Conservation (phyloP, 2,797 vertebrate genomes). For the Nannoperca australis region DNA sequence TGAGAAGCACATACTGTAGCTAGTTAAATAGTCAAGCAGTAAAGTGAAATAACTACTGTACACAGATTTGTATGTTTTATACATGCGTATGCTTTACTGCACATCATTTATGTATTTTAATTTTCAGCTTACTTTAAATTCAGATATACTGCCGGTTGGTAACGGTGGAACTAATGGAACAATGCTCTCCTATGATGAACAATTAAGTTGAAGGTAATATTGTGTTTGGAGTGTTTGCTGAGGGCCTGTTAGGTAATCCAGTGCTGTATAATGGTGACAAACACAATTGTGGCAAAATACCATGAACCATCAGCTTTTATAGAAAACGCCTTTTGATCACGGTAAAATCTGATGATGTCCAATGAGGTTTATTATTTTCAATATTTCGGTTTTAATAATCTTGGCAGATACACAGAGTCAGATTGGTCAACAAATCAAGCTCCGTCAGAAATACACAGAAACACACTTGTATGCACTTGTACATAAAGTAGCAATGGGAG, state of each 20-base stretch:
- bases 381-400: not conserved
- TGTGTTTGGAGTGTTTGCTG: conserved; percentile 43
- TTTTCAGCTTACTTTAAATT: not conserved
- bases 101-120: not conserved
- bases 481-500: conserved; percentile 22
- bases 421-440: conserved; percentile 6
- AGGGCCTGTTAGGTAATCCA: conserved; percentile 32
- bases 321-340: not conserved
- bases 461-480: not conserved
- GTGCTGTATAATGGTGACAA: conserved; percentile 11
- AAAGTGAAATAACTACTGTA: not conserved
- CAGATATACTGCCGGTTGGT: not conserved
- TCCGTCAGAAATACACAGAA: conserved; percentile 1
- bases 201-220: conserved; percentile 19
- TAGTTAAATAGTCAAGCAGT: not conserved
- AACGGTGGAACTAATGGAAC: not conserved
- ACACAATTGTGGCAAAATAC: conserved; percentile 11
- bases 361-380: not conserved
- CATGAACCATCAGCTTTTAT: conserved; percentile 7
- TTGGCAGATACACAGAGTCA: not conserved
- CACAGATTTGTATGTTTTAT: not conserved
- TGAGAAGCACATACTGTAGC: not conserved
- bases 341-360: not conserved
- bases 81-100: not conserved
- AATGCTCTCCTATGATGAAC: not conserved